Conservation (phyloP, 2,888 invertebrate species). For the Schrankia costaestrigalis region DNA sequence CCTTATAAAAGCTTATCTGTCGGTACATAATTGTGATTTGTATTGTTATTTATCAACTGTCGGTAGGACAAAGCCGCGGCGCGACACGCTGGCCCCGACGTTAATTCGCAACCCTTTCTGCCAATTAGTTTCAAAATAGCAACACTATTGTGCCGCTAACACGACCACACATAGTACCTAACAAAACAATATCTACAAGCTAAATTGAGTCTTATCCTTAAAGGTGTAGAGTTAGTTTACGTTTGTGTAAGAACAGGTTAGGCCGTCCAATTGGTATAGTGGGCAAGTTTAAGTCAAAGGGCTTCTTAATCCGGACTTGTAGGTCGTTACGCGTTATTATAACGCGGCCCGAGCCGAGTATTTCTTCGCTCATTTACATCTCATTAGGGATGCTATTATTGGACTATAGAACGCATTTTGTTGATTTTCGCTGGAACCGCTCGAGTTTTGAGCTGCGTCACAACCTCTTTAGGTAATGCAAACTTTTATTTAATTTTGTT, state of each 20-base stretch:
- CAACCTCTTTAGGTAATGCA: too few species aligned
- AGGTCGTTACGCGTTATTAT: conserved; percentile 81
- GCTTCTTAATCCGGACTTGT: conserved; percentile 81
- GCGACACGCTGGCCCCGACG: conserved; percentile 68
- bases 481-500: too few species aligned
- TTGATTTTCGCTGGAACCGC: conserved; percentile 36
- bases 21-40: conserved; percentile 40
- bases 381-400: conserved; percentile 78
- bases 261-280: conserved; percentile 59
- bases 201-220: conserved; percentile 36
- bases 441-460: conserved; percentile 29
- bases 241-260: conserved; percentile 24
- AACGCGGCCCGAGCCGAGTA: conserved; percentile 73
- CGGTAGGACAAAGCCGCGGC: conserved; percentile 62
- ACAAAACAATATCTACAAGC: conserved; percentile 33
- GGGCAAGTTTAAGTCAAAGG: conserved; percentile 77
- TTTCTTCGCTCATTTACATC: conserved; percentile 81
- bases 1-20: conserved; percentile 17
- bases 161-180: conserved; percentile 67
- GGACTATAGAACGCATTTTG: conserved; percentile 53
- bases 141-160: conserved; percentile 74
- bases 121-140: conserved; percentile 80
- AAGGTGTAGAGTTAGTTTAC: conserved; percentile 38
- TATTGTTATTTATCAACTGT: conserved; percentile 51
- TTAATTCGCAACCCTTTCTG: conserved; percentile 80